Base-by-base conservation (phyloP, 2,888 invertebrate genomes). In the Eretmocerus hayati region DNA sequence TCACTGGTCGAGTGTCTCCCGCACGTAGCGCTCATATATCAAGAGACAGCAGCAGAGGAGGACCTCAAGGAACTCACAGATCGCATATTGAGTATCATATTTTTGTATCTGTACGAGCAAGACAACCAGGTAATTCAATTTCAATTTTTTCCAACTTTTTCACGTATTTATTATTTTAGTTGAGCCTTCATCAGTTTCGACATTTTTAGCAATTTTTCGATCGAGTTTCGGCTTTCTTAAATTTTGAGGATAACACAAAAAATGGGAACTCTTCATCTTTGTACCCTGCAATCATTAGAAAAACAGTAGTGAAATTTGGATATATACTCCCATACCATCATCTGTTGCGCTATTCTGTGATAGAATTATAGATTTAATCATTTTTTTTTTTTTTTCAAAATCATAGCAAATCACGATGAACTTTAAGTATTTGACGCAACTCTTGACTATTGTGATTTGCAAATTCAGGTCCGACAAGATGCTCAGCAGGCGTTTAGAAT, bases 1-100 rank as follows among this genome's bases (percentile, higher is more conserved):
- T 81, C 81, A 60, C 64, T 85, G 60, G 75, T 84, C 67, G 81
- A 84, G 60, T 82, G 83, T 61, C 74, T 85, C 44, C 83, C 84
- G 6, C 78, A 80, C 59, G 74, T 85, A 52, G 82, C 82, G 13
- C 72, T 78, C 56, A 76, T 80, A 58, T 82, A 81, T 54, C 73
- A 77, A 56, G 78, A 79, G 60, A 73, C 74, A 50, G 73, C 74
- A 31, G 69, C 70, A 31, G 67, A 79, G 1, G 9, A n/a, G n/a
- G 47, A 61, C 63, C 46, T 74, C 75, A 59, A 74, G 81, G 41
- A 42, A 22, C 30, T 46, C 11, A 39, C 72, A 77, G 74, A 76
- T 45, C 76, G 81, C 59, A 72, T 85, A 43, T 71, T 85, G 46
- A 80, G 80, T 11, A 74, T 83, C 62, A 77, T 84, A 46, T 78